phyloP scores from a whole-genome alignment of 2,888 invertebrate species.

The Ctenicera cuprea region DNA sequence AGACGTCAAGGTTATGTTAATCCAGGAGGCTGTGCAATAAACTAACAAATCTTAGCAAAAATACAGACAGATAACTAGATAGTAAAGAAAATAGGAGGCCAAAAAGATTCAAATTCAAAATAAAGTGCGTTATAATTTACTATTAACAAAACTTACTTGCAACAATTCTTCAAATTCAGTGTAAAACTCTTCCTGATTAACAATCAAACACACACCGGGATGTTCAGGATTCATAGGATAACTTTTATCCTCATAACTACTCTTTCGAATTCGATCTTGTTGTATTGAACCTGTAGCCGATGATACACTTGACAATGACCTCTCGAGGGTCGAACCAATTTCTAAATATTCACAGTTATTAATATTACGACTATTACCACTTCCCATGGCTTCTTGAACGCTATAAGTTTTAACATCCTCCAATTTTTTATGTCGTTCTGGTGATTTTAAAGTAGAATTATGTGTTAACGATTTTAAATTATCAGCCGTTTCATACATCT shows the following conservation, averaged over 20 bases:
- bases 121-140: too few species aligned
- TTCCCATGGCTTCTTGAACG: too few species aligned
- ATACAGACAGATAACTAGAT: too few species aligned
- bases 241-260: constrained; percentile 43
- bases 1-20: too few species aligned
- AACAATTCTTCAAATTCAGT: constrained; percentile 58
- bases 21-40: too few species aligned
- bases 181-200: constrained; percentile 70
- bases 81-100: too few species aligned
- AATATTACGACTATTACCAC: neutral
- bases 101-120: too few species aligned
- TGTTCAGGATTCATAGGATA: constrained; percentile 63
- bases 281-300: neutral
- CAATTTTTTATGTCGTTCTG: too few species aligned
- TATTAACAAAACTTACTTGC: constrained; percentile 48
- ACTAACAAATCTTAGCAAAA: too few species aligned
- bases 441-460: too few species aligned
- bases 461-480: neutral
- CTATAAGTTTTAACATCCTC: too few species aligned
- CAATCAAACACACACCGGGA: constrained; percentile 70
- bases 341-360: neutral
- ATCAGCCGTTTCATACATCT: constrained; percentile 49
- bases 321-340: neutral
- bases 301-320: constrained; percentile 3
- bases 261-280: constrained; percentile 22